Conservation (phyloP, 2,888 invertebrate genomes). For the Meta bourneti region DNA sequence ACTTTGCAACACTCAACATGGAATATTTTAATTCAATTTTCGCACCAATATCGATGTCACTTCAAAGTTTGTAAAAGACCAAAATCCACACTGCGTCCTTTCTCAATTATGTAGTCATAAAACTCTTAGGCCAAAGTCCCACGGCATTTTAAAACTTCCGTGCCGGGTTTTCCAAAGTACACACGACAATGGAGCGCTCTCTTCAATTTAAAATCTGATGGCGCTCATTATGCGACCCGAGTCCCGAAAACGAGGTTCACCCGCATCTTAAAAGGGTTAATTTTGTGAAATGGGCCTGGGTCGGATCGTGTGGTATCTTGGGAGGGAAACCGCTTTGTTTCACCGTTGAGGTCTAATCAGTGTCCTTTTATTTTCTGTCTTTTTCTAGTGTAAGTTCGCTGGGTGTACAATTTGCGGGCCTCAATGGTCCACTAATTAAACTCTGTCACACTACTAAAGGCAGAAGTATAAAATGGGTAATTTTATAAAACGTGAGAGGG, state of each 20-base stretch:
- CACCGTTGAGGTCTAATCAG: slow-evolving; percentile 34
- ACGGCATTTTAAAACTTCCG: background rate
- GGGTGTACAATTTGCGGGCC: slow-evolving; percentile 9
- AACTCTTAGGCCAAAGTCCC: background rate
- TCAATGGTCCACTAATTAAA: slow-evolving; percentile 39
- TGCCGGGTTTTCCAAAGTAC: background rate
- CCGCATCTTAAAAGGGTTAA: slow-evolving; percentile 44
- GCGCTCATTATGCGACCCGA: slow-evolving; percentile 21
- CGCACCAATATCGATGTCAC: too few species aligned
- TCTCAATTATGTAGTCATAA: background rate
- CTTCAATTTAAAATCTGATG: slow-evolving; percentile 17
- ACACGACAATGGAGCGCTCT: background rate
- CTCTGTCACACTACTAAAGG: slow-evolving; percentile 2
- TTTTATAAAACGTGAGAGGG: background rate
- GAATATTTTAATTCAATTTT: too few species aligned
- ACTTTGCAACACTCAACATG: too few species aligned
- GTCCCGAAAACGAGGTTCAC: slow-evolving; percentile 20
- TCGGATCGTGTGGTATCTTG: slow-evolving; percentile 5
- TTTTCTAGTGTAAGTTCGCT: slow-evolving; percentile 14
- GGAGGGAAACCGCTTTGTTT: slow-evolving; percentile 36
- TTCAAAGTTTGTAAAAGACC: too few species aligned
- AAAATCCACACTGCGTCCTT: too few species aligned
- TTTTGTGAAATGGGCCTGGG: slow-evolving; percentile 15
- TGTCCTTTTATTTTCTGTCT: slow-evolving; percentile 41
- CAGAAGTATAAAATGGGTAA: slow-evolving; percentile 1